Conservation (phyloP, 2,888 invertebrate genomes). For the Lasioglossum lativentre region DNA sequence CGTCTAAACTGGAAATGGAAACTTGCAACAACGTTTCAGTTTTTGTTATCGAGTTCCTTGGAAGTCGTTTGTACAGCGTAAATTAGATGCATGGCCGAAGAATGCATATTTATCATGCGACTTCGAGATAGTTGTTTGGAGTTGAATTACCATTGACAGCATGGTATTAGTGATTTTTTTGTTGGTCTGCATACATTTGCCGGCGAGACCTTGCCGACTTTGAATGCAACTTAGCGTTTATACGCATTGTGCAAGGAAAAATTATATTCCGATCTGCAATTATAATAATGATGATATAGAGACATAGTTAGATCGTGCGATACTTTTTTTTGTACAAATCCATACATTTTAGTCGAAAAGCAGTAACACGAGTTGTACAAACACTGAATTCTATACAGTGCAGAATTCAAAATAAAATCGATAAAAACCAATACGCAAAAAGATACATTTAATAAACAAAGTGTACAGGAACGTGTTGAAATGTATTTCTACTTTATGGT, state of each 20-base stretch:
- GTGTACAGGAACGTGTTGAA: too few species aligned
- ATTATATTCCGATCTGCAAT: neutral
- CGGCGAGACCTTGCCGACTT: neutral
- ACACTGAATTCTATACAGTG: too few species aligned
- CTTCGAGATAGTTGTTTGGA: neutral
- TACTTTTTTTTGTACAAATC: neutral
- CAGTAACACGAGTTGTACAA: neutral
- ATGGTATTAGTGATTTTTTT: neutral
- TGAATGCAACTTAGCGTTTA: neutral
- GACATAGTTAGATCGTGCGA: neutral
- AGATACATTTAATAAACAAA: too few species aligned
- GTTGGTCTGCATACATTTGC: neutral
- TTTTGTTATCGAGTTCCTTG: neutral
- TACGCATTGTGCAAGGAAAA: neutral
- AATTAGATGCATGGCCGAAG: neutral
- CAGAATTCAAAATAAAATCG: neutral
- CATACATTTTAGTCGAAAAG: neutral
- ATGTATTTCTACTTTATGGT: too few species aligned
- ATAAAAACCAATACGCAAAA: too few species aligned
- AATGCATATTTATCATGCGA: slow-evolving; percentile 2
- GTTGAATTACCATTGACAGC: neutral
- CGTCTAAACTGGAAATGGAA: neutral
- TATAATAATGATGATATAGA: neutral
- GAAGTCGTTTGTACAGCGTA: neutral
- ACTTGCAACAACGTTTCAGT: neutral